Evolutionary conservation across 1,140 invertebrate species (phyloP), one percentile per base, ranked within the genome.

Genomic region (Hyles euphorbiae): DNA sequence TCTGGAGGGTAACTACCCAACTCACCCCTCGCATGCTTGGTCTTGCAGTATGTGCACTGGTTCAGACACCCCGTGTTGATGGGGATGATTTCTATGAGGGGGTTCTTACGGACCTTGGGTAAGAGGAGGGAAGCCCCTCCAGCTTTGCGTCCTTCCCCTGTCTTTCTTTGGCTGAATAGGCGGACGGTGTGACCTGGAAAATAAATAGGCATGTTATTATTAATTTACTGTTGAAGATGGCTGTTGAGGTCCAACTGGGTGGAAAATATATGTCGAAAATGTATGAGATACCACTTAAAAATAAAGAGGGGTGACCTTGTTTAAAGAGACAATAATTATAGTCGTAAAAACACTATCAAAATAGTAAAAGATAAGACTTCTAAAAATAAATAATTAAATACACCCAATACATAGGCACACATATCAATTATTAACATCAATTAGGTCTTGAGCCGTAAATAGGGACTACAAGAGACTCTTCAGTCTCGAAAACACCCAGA

Each of bases 41-140:
- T 99, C 87, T 99, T 99, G 77, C 98, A 99, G 80, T 99, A 99
- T 0, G 98, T 99, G 81, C 98, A 99, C 70, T 99, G 96, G 90
- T 99, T 99, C 3, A 99, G 87, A 79, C 98, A 99, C 0, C 98
- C 98, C 2, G 97, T 99, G 83, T 98, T 99, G 10, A 99, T 98
- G 0, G 98, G 93, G 65, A 99, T 98, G 54, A 99, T 99, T 91
- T 99, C 98, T 64, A 99, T 96, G 0, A 99, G 89, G 3, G 97
- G 96, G 90, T 99, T 99, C 77, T 96, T 95, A 54, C 98, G 90
- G 6, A 99, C 95, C 91, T 99, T 99, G 0, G 98, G 98, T 3
- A 99, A 86, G 47, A 92, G 89, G 0, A 99, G 87, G 0, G 94
- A 92, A 1, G 97, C 96, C 0, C 97, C 98, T 0, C 97, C 97